phyloP scores from a whole-genome alignment of 2,888 invertebrate species.

The Callimorpha dominula region DNA sequence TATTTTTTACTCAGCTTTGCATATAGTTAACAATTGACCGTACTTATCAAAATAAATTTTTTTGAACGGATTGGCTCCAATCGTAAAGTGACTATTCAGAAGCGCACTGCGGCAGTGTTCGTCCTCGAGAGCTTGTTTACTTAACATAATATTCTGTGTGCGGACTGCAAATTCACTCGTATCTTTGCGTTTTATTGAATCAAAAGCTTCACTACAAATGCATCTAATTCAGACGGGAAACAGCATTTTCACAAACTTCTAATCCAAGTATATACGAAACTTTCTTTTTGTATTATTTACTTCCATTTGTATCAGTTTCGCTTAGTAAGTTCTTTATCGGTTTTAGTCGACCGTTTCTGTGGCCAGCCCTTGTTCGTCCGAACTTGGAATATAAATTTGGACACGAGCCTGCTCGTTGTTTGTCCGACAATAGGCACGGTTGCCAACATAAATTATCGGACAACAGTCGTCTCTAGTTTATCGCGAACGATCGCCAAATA shows the following conservation, averaged over 20 bases:
- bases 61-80: not conserved
- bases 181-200: slow-evolving; percentile 68
- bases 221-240: slow-evolving; percentile 53
- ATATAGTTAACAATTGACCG: not conserved
- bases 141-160: slow-evolving; percentile 67
- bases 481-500: slow-evolving; percentile 70
- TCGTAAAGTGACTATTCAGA: slow-evolving; percentile 26
- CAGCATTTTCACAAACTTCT: slow-evolving; percentile 34
- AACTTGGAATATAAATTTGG: slow-evolving; percentile 81
- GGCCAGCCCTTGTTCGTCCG: slow-evolving; percentile 62
- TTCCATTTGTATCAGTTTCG: slow-evolving; percentile 70
- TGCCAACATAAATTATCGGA: slow-evolving; percentile 79
- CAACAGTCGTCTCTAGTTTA: slow-evolving; percentile 73
- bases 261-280: slow-evolving; percentile 25
- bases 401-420: slow-evolving; percentile 67
- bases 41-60: not conserved
- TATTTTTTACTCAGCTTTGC: not conserved
- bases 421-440: slow-evolving; percentile 74
- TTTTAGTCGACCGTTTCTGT: slow-evolving; percentile 62
- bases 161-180: slow-evolving; percentile 62
- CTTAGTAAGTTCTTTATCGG: slow-evolving; percentile 68
- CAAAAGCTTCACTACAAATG: slow-evolving; percentile 61
- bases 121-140: slow-evolving; percentile 66
- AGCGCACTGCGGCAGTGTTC: slow-evolving; percentile 34
- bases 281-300: slow-evolving; percentile 59